Evolutionary conservation across 2,888 invertebrate genomes (phyloP), one percentile per base, ranked within the genome.

Genomic region (Dolichopus griseipennis): DNA sequence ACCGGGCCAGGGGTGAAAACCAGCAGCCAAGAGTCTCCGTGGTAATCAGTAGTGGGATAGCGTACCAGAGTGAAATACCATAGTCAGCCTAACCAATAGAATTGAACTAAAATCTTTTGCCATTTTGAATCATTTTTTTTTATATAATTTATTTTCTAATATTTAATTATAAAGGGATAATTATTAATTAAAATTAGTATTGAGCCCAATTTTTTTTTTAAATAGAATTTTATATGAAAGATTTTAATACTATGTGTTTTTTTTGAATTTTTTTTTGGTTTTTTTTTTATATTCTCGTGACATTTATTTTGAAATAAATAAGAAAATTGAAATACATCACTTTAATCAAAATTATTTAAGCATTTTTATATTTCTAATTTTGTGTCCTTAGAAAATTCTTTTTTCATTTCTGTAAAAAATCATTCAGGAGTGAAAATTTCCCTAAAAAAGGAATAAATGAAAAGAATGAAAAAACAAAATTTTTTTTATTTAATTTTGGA

Each of bases 11-110:
- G 90, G 92, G 92, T 93, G 95, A 91, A 93, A 95, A 93, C 89
- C 92, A 95, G 95, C 95, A 96, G 94, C 93, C 94, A 95, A 95
- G 94, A 96, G 93, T 92, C 91, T 89, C 93, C 94, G 93, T 92
- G 94, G 93, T 87, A 90, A 87, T 92, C 94, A 94, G 95, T 95
- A 94, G 93, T 91, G 93, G 95, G 94, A 93, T 92, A 90, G 95
- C 95, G 92, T 89, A 92, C 89, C 91, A 92, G 95, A 95, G 93
- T 93, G 90, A 87, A 87, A 85, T 86, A 87, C 89, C 88, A 89
- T 87, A 87, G 85, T 84, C 89, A 95, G 94, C 95, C 92, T 84
- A 87, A 84, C 85, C 87, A 86, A 91, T 83, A 91, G 78, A 89
- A 86, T 86, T 84, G 87, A 86, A 91, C 91, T 86, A 83, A 84